Conservation (phyloP, 2,888 invertebrate genomes). For the Nymphalis c-album region DNA sequence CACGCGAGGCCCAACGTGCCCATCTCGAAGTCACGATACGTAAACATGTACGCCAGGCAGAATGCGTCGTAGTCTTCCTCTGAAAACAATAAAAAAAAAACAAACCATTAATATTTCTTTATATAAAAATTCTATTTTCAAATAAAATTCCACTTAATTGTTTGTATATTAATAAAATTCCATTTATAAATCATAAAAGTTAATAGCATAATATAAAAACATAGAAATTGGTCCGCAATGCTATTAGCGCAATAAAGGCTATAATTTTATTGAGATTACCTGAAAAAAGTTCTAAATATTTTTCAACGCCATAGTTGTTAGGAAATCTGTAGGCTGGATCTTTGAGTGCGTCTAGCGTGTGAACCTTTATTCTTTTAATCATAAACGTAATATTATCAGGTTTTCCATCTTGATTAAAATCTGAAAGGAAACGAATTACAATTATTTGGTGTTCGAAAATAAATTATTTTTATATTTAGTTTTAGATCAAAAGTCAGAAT, state of each 20-base stretch:
- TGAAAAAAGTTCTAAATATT: slow-evolving; percentile 98
- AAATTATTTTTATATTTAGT: background rate
- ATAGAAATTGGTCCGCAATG: background rate
- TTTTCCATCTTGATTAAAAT: slow-evolving; percentile 95
- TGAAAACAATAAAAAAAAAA: slow-evolving; percentile 61
- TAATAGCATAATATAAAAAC: background rate
- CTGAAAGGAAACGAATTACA: slow-evolving; percentile 71
- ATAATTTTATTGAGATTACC: slow-evolving; percentile 74
- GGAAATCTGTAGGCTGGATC: slow-evolving; percentile 94
- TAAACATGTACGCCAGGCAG: slow-evolving; percentile 99
- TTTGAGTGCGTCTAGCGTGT: slow-evolving; percentile 91
- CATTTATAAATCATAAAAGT: background rate
- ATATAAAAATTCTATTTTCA: background rate
- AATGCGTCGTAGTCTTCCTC: slow-evolving; percentile 99
- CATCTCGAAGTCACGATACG: slow-evolving; percentile 97
- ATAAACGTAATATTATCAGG: slow-evolving; percentile 96
- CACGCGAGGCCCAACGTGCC: slow-evolving; percentile 98
- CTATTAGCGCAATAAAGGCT: background rate
- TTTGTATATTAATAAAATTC: too few species aligned
- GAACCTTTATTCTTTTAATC: slow-evolving; percentile 97
- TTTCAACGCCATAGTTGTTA: slow-evolving; percentile 98
- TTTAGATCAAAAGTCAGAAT: background rate
- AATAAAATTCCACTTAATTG: background rate
- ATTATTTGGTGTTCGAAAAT: background rate
- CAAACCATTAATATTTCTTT: background rate